Evolutionary conservation across 2,797 vertebrate species (phyloP).

Genomic region (Gallinago solitaria): DNA sequence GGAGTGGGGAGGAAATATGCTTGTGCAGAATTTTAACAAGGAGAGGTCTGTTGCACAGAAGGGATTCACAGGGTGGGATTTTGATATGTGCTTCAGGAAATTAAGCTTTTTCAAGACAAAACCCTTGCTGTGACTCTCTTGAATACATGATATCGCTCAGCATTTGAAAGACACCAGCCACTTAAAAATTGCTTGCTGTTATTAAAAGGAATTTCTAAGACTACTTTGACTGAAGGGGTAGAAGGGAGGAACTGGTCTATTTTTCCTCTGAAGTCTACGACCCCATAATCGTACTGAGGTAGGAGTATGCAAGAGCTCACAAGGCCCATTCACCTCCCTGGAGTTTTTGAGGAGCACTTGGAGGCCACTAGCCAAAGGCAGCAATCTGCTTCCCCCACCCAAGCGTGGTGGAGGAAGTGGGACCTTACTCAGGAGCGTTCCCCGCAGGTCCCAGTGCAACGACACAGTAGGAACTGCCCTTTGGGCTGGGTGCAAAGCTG

Average conservation of each 20-base stretch:
- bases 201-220: slow-evolving; percentile 14
- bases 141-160: neutral
- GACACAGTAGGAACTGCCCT: rapidly evolving
- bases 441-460: neutral
- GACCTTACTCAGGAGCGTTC: neutral
- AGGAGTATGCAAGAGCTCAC: neutral
- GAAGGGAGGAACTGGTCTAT: neutral
- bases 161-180: neutral
- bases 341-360: neutral
- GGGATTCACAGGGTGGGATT: slow-evolving; percentile 35
- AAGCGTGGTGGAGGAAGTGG: neutral
- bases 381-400: neutral
- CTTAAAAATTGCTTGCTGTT: slow-evolving; percentile 14
- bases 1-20: slow-evolving; percentile 1
- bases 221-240: neutral
- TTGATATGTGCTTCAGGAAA: slow-evolving; percentile 51
- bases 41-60: slow-evolving; percentile 27
- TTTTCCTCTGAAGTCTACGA: neutral
- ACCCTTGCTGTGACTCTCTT: slow-evolving; percentile 5
- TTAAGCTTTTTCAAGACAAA: slow-evolving; percentile 62
- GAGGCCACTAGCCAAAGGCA: neutral
- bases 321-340: neutral
- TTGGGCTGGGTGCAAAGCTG: neutral
- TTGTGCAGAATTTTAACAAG: slow-evolving; percentile 56
- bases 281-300: neutral